Evolutionary conservation across 2,113 vertebrate genomes (phyloP), one percentile per base, ranked within the genome.

Genomic region (Balaenoptera acutorostrata): DNA sequence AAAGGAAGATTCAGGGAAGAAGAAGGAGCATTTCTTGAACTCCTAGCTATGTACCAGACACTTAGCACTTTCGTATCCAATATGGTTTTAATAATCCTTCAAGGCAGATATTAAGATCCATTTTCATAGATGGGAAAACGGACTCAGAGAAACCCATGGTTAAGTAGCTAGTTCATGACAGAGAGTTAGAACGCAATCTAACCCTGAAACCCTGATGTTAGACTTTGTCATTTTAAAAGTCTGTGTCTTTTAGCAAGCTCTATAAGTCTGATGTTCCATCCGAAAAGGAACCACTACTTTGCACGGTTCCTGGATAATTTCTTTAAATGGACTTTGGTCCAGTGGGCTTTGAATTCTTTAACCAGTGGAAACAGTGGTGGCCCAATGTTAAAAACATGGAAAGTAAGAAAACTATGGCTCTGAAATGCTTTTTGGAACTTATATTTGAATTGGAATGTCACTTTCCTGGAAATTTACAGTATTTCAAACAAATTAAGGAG

Each of bases 401-500:
- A 64, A 96, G n/a, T 88, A 69, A 66, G 83, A 74, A 87, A 78
- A 68, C 4, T 39, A 11, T 39, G 49, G 33, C 84, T 85, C 92
- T 82, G 29, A 88, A 77, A 8, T 71, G 71, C 57, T 59, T 69
- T 83, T 78, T 46, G 49, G 27, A 77, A 81, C 41, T 93, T 72
- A 5, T 1, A 12, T 92, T 55, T 88, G 41, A 94, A 74, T 68
- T 89, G 46, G 14, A 57, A 44, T 49, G 12, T 84, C 29, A 46
- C n/a, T 29, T 52, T 96, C 59, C 39, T 96, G 36, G 52, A 5
- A 88, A 75, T 41, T 74, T 29, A 66, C 55, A 86, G 31, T 82
- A 69, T 97, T 96, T 86, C 84, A 92, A 27, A 84, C 74, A 92
- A 83, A 68, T 61, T 64, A 85, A 49, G 31, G 31, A 57, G 66